Evolutionary conservation across 2,888 invertebrate species (phyloP), one percentile per base, ranked within the genome.

Genomic region (Aporophyla lueneburgensis): DNA sequence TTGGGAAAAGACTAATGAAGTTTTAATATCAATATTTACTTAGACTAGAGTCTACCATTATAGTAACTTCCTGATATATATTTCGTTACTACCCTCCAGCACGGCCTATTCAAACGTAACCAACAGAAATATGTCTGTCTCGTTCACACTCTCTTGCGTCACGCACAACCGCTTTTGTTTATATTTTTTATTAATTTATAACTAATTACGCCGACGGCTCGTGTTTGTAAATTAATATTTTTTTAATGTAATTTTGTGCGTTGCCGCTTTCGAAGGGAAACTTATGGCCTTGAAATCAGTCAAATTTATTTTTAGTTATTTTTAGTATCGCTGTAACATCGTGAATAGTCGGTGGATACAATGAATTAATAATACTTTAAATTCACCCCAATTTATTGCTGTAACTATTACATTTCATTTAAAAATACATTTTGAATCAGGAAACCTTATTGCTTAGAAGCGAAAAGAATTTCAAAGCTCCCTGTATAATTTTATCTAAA

Each of bases 101-200:
- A 77, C 75, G 87, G 79, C 88, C 83, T 72, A 73, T 67, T 71
- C 75, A 73, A 78, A 78, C 76, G 62, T 71, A 78, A 54, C 76
- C 54, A 81, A 80, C 78, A 80, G 71, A 87, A 87, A 76, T 76
- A 77, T 84, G 73, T 51, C 71, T 75, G 76, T 88, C 90, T 82
- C 91, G 83, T 89, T 88, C 90, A 86, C 92, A 86, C 83, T 63
- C 77, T 84, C 72, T 69, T 79, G 80, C 89, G 76, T 82, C 94
- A 94, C 93, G 93, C 94, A 94, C 95, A 94, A 94, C 94, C 93
- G 80, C 90, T 88, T 81, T 90, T 88, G 76, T 84, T 87, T 86
- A 87, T 89, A 89, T 90, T 89, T 88, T 88, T 89, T 88, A 90
- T 90, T 90, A 88, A 87, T 89, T 89, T 87, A 91, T 90, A 92